Conservation (phyloP, 2,113 vertebrate species). For the Scalopus aquaticus region DNA sequence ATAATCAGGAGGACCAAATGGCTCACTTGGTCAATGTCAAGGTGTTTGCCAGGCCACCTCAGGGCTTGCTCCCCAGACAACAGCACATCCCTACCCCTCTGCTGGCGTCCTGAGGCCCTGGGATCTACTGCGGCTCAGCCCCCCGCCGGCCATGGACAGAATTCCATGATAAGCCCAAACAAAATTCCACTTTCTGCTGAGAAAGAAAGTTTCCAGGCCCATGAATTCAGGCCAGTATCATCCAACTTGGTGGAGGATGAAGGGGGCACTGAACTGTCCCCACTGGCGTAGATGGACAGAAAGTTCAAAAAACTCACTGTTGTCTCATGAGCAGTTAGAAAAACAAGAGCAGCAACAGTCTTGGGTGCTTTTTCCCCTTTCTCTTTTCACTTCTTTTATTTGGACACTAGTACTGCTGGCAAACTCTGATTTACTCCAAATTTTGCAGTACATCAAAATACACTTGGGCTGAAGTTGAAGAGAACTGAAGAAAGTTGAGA, state of each 20-base stretch:
- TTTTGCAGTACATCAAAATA: neutral
- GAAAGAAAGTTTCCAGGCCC: neutral
- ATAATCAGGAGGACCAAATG: neutral
- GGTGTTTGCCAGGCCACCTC: neutral
- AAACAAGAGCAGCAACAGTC: neutral
- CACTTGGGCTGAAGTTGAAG: conserved; percentile 8
- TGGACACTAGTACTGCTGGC: neutral
- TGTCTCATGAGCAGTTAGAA: neutral
- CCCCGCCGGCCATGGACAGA: neutral
- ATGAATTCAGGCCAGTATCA: neutral
- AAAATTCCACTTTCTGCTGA: neutral
- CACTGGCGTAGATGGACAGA: too few species aligned
- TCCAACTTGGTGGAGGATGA: neutral
- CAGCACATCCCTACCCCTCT: neutral
- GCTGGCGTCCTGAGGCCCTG: neutral
- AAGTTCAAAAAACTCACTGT: neutral
- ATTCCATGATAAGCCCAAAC: neutral
- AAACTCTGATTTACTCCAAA: conserved; percentile 3
- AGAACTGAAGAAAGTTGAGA: neutral
- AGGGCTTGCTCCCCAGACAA: neutral
- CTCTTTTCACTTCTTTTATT: neutral
- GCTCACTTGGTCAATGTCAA: neutral
- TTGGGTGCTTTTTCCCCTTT: neutral
- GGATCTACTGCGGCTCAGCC: neutral
- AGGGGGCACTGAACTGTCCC: neutral